Conservation (phyloP, 2,113 vertebrate genomes). For the Anhinga anhinga region DNA sequence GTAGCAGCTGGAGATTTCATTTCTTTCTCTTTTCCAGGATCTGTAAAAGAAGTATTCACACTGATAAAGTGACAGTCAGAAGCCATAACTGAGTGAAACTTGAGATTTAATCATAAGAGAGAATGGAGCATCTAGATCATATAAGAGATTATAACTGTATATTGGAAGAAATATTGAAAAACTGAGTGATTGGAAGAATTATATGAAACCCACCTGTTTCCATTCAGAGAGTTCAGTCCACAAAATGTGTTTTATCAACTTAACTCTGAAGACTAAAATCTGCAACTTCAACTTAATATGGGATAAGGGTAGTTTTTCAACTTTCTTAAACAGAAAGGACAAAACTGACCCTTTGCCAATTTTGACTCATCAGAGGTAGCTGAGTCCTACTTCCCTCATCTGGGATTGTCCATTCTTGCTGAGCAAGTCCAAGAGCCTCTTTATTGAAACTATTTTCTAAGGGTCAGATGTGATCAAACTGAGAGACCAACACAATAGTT, state of each 20-base stretch:
- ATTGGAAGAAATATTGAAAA: neutral
- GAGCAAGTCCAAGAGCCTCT: neutral
- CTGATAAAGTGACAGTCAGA: neutral
- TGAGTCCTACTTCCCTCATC: neutral
- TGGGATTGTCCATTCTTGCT: neutral
- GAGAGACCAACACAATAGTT: neutral
- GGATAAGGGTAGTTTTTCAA: neutral
- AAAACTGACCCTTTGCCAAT: neutral
- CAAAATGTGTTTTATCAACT: neutral
- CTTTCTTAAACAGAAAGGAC: neutral
- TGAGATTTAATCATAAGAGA: neutral
- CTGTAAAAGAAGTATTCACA: neutral
- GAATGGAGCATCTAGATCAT: neutral
- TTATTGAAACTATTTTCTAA: neutral
- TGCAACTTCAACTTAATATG: neutral
- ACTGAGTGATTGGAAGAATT: neutral
- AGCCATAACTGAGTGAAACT: neutral
- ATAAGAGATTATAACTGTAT: neutral
- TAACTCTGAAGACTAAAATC: neutral
- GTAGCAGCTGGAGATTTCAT: neutral
- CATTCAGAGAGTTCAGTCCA: neutral
- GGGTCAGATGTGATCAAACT: neutral
- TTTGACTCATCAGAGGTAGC: neutral
- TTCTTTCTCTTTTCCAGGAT: conserved; percentile 45
- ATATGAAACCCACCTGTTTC: neutral